Conservation (phyloP, 2,888 invertebrate genomes). For the Thysanoteuthis rhombus region DNA sequence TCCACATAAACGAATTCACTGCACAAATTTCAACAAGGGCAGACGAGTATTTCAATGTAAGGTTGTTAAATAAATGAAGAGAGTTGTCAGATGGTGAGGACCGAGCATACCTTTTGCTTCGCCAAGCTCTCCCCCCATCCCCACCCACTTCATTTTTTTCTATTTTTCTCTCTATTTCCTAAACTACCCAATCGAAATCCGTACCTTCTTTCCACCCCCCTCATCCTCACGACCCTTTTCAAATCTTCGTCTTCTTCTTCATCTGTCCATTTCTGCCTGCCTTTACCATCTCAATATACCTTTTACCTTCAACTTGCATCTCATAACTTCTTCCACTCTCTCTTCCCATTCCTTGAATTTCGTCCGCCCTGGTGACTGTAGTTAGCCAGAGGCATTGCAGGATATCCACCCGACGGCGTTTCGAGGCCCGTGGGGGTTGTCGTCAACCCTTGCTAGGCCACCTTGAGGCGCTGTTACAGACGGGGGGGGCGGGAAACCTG, state of each 20-base stretch:
- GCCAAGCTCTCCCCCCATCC: too few species aligned
- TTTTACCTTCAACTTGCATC: not conserved
- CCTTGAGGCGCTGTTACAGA: not conserved
- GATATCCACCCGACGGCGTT: conserved; percentile 12
- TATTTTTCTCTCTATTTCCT: not conserved
- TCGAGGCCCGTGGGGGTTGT: conserved; percentile 12
- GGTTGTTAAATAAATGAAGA: not conserved
- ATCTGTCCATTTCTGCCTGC: not conserved
- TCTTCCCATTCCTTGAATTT: not conserved
- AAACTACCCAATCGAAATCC: not conserved
- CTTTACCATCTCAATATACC: not conserved
- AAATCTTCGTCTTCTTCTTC: not conserved
- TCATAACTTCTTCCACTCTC: too few species aligned
- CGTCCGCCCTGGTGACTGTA: not conserved
- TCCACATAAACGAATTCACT: not conserved
- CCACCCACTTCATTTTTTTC: not conserved
- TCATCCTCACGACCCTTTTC: not conserved
- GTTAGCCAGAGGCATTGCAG: not conserved
- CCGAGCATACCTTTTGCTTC: not conserved
- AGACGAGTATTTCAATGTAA: not conserved
- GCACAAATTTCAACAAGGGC: not conserved
- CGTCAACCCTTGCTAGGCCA: not conserved
- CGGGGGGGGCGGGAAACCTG: conserved; percentile 12
- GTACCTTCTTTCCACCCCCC: not conserved
- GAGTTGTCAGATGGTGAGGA: not conserved